phyloP scores from a whole-genome alignment of 2,797 vertebrate species.

The Nothura maculosa region DNA sequence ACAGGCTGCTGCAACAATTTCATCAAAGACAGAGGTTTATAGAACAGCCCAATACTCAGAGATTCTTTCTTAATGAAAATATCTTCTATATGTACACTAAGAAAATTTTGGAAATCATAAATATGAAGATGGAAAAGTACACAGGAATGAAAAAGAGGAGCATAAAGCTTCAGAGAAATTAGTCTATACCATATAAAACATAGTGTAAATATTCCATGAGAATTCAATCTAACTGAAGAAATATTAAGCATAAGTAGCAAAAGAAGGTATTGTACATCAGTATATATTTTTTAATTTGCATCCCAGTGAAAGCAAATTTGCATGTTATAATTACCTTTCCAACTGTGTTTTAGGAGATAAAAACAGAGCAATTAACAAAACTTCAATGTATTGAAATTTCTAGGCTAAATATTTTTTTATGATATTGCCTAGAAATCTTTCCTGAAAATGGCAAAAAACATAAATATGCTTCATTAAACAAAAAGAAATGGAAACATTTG shows the following conservation, averaged over 20 bases:
- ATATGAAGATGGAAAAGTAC: neutral
- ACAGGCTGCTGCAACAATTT: slow-evolving; percentile 28
- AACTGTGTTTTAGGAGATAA: slow-evolving; percentile 75
- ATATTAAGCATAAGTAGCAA: neutral
- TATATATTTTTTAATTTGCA: slow-evolving; percentile 65
- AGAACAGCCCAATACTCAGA: slow-evolving; percentile 6
- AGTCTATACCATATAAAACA: neutral
- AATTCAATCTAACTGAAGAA: slow-evolving; percentile 9
- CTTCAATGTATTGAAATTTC: slow-evolving; percentile 62
- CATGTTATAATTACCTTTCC: slow-evolving; percentile 79
- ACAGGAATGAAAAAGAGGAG: neutral
- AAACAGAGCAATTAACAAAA: slow-evolving; percentile 71
- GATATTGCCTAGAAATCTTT: slow-evolving; percentile 57
- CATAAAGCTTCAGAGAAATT: neutral
- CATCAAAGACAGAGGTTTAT: slow-evolving; percentile 57
- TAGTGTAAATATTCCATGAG: neutral
- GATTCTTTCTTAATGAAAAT: slow-evolving; percentile 1
- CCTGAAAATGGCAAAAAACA: slow-evolving; percentile 29
- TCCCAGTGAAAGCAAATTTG: slow-evolving; percentile 72
- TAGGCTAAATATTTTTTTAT: slow-evolving; percentile 67
- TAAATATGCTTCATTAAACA: slow-evolving; percentile 63
- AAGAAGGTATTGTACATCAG: slow-evolving; percentile 4
- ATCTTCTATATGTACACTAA: neutral
- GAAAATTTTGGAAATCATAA: neutral
- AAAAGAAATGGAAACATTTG: slow-evolving; percentile 48